Base-by-base conservation (phyloP, 2,113 vertebrate genomes). In the Enhydra lutris region DNA sequence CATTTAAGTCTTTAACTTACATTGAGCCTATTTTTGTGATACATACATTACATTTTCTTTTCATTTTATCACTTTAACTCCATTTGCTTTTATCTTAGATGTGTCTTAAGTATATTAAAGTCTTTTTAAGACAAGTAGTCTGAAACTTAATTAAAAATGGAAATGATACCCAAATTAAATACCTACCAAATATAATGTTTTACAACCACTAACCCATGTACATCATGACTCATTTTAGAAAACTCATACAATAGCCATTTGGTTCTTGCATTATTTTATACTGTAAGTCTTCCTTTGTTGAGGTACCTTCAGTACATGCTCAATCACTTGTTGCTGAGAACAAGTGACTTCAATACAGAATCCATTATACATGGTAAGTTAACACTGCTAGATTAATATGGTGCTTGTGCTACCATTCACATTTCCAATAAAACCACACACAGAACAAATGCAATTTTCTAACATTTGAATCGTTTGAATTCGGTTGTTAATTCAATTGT, bases 61-160 rank as follows among this genome's bases (percentile, higher is more conserved):
- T 39, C 20, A 71, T 79, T 92, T 89, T 74, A 89, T 71, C 31
- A 71, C 2, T 83, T 65, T 69, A 57, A 67, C 9, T 80, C 36
- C 93, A 7, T 76, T 92, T 82, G 67, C 45, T 55, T 65, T 92
- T 39, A 85, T 39, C 31, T 55, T 91, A 79, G 18, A 24, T 59
- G 9, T 45, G 6, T 45, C 47, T 47, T 55, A 86, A 82, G 17
- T 26, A 55, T 65, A 39, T 52, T 63, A 34, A 21, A 36, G 15
- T 83, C 0, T 90, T 65, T 97, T 98, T 98, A 42, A 95, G 97
- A 81, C 23, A 80, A 74, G 81, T 52, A 42, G 20, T 95, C 63
- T 82, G 17, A 89, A 93, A 94, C 80, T 45, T 95, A 63, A 78
- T 85, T 95, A 94, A 65, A 96, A 89, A 98, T 59, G 50, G 24